Percentiles rank a stretch among this genome's conserved stretches.
Evolutionary conservation across 2,888 invertebrate species (phyloP).

Genomic region (Pandemis heparana): DNA sequence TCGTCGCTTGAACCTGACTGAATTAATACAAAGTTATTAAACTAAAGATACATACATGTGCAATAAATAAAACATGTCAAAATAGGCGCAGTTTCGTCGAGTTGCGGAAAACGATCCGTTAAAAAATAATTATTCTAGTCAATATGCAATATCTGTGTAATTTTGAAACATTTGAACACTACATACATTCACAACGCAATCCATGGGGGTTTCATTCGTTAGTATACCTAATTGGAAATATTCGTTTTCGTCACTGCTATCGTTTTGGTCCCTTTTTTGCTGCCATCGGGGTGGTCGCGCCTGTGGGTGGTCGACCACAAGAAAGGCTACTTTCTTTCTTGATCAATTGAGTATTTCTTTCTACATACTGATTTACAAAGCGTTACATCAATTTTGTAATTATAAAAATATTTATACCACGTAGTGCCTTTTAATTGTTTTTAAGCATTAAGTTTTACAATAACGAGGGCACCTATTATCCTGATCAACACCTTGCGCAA

Average conservation of each 20-base stretch:
- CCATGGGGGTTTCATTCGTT: background rate
- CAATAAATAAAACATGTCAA: background rate
- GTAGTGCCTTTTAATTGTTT: background rate
- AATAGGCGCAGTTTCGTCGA: too few relatives aligned
- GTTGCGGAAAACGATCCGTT: too few relatives aligned
- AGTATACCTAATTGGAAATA: constrained; percentile 16
- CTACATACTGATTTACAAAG: constrained; percentile 22
- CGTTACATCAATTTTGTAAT: constrained; percentile 16
- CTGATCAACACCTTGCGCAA: constrained; percentile 40
- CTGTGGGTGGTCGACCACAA: constrained; percentile 71
- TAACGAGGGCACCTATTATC: constrained; percentile 38
- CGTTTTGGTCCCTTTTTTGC: constrained; percentile 57
- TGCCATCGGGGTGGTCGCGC: constrained; percentile 60
- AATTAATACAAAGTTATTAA: background rate
- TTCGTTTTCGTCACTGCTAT: constrained; percentile 39
- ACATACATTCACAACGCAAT: background rate
- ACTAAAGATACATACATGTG: background rate
- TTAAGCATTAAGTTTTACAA: constrained; percentile 11
- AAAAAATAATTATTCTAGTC: too few relatives aligned
- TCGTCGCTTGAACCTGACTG: constrained; percentile 41
- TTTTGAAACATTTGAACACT: background rate
- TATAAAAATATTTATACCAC: constrained; percentile 6
- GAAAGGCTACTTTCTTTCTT: constrained; percentile 29
- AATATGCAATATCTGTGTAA: too few relatives aligned
- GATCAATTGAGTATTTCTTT: constrained; percentile 30